A percentile compares a stretch with the other conserved stretches of the same genome.
phyloP scores from a whole-genome alignment of 2,113 vertebrate species.

The Boleophthalmus pectinirostris region DNA sequence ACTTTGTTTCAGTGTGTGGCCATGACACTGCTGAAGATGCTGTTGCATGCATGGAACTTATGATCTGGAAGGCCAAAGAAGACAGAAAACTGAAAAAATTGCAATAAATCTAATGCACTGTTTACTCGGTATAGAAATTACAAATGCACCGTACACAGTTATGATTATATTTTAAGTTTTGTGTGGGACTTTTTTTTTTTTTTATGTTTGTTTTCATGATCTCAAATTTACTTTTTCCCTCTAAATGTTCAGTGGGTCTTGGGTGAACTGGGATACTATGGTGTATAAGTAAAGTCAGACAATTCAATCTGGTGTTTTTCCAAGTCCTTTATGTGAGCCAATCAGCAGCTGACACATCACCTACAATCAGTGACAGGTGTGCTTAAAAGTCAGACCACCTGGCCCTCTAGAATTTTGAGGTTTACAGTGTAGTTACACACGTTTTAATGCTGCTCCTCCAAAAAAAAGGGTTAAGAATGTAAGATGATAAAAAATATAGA shows the following conservation, averaged over 20 bases:
- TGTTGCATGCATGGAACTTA: constrained; percentile 81
- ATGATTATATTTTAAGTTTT: not conserved
- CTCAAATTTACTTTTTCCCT: constrained; percentile 25
- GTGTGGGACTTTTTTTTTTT: not conserved
- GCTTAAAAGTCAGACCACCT: not conserved
- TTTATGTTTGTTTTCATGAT: not conserved
- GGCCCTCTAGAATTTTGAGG: not conserved
- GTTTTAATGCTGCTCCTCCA: no score
- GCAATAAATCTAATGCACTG: constrained; percentile 34
- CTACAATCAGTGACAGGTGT: constrained; percentile 27
- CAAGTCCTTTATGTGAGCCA: not conserved
- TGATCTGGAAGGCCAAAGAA: constrained; percentile 81
- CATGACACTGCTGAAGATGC: constrained; percentile 80
- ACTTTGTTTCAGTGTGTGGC: constrained; percentile 67
- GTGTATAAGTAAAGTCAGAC: constrained; percentile 43
- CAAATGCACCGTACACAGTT: not conserved
- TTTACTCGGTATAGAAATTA: not conserved
- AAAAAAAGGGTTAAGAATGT: not conserved
- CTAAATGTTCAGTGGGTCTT: not conserved
- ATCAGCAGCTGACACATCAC: constrained; percentile 18
- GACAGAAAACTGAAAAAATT: constrained; percentile 76
- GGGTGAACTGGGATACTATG: not conserved
- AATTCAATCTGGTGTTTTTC: not conserved
- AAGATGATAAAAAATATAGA: not conserved
- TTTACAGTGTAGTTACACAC: no score